These are phyloP conservation scores for Dipodomys merriami DNA, from an alignment of 2,113 vertebrate genomes.

Conservation along the genomic window DNA sequence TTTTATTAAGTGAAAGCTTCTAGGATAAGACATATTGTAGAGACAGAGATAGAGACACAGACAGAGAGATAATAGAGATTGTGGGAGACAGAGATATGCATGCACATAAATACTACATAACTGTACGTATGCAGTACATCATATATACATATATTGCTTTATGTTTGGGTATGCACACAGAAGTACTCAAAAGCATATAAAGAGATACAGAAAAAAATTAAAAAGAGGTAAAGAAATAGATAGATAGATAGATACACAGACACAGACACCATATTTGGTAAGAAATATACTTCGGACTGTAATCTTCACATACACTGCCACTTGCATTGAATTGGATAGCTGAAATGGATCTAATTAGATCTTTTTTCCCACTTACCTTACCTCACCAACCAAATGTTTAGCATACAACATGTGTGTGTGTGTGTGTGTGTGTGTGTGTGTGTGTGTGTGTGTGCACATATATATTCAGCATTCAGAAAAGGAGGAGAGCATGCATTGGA, in stretches of 20 bases:
- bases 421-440: too few relatives aligned
- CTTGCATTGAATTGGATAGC: background rate
- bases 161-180: background rate
- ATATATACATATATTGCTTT: background rate
- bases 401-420: background rate
- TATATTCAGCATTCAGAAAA: too few relatives aligned
- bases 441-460: too few relatives aligned
- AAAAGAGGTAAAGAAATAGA: too few relatives aligned
- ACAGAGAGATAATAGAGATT: too few relatives aligned
- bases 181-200: background rate
- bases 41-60: too few relatives aligned
- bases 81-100: background rate
- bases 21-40: too few relatives aligned
- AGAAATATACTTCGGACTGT: background rate
- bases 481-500: background rate
- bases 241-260: background rate
- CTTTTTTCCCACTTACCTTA: background rate
- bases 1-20: background rate
- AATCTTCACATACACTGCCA: background rate
- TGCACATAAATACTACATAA: background rate
- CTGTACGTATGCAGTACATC: background rate
- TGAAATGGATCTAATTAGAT: background rate
- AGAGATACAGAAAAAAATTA: accelerated
- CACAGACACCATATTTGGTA: background rate
- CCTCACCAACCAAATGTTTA: background rate